Evolutionary conservation across 64 coral and sea anemone genomes (phyloP).

Genomic region (Hydrozoanthus tunicans): DNA sequence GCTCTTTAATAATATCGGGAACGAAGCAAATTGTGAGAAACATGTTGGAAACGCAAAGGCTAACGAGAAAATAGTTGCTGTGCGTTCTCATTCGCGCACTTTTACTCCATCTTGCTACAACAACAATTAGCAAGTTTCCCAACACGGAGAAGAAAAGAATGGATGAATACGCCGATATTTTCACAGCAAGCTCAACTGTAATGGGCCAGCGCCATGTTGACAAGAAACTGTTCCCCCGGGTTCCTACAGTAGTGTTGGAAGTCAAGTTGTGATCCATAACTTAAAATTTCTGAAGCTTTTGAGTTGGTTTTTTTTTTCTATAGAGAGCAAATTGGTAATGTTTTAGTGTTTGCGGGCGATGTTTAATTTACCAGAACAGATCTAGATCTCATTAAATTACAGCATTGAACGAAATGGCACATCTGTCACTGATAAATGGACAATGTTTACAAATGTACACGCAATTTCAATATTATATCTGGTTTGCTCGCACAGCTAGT

Average conservation of each 20-base stretch:
- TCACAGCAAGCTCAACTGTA: background rate
- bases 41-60: conserved; percentile 28
- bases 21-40: conserved; percentile 32
- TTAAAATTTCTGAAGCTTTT: background rate
- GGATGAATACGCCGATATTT: background rate
- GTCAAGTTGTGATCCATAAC: background rate
- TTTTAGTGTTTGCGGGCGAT: no score
- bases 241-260: background rate
- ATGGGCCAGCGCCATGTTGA: background rate
- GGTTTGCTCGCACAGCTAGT: no score
- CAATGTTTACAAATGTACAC: no score
- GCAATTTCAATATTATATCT: no score
- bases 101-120: background rate
- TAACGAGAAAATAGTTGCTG: conserved; percentile 17
- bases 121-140: background rate
- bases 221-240: background rate
- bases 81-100: background rate
- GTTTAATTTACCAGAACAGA: no score
- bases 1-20: background rate
- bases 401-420: no score
- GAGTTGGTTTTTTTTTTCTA: background rate
- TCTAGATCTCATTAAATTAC: no score
- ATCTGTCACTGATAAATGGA: no score
- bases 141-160: conserved; percentile 4
- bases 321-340: no score